These are phyloP conservation scores for Alauda arvensis DNA, from an alignment of 2,797 vertebrate species.

Conservation along the genomic window DNA sequence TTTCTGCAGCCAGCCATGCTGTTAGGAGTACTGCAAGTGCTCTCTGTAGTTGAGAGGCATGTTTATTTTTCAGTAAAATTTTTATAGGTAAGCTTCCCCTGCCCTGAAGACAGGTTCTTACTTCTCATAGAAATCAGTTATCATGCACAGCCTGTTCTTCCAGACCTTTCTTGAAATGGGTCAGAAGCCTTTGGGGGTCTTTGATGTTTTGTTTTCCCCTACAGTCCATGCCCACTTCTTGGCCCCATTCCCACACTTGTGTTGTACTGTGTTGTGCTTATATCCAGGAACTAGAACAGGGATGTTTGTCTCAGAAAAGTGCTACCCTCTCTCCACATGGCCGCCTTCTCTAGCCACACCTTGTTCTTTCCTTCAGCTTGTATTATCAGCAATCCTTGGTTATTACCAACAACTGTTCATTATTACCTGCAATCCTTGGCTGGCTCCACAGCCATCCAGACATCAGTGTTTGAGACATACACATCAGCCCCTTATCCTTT, in stretches of 20 bases:
- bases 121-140: neutral
- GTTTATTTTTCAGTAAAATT: neutral
- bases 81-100: neutral
- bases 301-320: neutral
- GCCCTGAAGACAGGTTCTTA: neutral
- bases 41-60: neutral
- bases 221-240: neutral
- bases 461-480: neutral
- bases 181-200: neutral
- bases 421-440: neutral
- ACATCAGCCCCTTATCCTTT: neutral
- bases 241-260: neutral
- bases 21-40: neutral
- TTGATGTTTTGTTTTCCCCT: no score
- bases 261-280: neutral
- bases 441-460: neutral
- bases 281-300: neutral
- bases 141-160: neutral
- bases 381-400: neutral
- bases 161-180: neutral
- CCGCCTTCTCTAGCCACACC: neutral
- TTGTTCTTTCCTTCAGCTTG: rapidly evolving
- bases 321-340: neutral
- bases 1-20: neutral
- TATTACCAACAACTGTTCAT: neutral